phyloP scores from a whole-genome alignment of 1,140 invertebrate genomes.

The Riptortus pedestris region DNA sequence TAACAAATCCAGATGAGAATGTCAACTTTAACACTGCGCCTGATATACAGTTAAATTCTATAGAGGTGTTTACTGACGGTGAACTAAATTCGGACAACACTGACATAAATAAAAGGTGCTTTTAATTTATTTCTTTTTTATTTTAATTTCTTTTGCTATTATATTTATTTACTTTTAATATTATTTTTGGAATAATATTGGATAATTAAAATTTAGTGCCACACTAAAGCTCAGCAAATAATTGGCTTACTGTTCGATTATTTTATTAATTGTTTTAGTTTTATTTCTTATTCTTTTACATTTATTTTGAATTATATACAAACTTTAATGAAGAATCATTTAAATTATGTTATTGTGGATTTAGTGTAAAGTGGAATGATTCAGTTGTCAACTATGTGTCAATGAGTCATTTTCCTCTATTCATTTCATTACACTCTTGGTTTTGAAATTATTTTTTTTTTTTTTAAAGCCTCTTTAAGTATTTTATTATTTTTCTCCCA shows the following conservation, averaged over 20 bases:
- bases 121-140: constrained; percentile 14
- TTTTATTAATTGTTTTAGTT: background rate
- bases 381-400: no score
- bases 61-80: constrained; percentile 20
- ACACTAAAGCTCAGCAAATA: background rate
- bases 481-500: no score
- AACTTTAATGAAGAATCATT: no score
- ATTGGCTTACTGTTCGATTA: background rate
- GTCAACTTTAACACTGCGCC: constrained; percentile 27
- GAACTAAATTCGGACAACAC: constrained; percentile 20
- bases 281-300: constrained; percentile 3
- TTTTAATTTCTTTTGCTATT: background rate
- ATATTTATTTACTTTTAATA: background rate
- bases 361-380: no score
- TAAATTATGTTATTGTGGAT: no score
- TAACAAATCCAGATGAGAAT: constrained; percentile 35
- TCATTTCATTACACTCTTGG: no score
- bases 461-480: no score
- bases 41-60: constrained; percentile 27
- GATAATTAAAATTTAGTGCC: background rate
- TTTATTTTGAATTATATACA: no score
- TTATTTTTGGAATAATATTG: no score
- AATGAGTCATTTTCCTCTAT: no score
- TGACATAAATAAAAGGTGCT: constrained; percentile 31
- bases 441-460: no score